phyloP scores from a whole-genome alignment of 2,888 invertebrate genomes.

The Xestia xanthographa region DNA sequence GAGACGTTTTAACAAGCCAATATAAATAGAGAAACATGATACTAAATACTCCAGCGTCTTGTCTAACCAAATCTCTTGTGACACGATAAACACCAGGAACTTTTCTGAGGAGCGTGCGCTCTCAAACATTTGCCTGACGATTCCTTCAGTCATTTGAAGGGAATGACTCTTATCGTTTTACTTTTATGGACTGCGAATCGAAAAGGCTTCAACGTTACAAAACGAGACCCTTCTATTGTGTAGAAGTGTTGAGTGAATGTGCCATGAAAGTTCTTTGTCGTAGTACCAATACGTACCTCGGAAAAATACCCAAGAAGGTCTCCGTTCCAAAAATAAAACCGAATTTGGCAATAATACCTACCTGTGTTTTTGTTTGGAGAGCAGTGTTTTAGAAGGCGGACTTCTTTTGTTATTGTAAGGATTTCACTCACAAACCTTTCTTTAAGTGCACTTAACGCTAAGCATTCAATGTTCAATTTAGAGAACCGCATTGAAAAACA shows the following conservation, averaged over 20 bases:
- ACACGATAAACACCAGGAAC: constrained; percentile 79
- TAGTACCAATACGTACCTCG: constrained; percentile 75
- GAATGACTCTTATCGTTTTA: constrained; percentile 87
- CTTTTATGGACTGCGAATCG: constrained; percentile 88
- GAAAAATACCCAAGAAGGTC: constrained; percentile 68
- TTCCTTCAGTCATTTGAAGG: constrained; percentile 85
- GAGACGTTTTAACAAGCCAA: constrained; percentile 78
- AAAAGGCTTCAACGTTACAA: constrained; percentile 85
- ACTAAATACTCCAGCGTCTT: constrained; percentile 80
- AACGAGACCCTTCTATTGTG: constrained; percentile 87
- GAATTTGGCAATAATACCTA: constrained; percentile 59
- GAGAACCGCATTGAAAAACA: constrained; percentile 50
- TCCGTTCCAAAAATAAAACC: constrained; percentile 68
- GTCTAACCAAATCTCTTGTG: constrained; percentile 80
- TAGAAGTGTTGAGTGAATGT: constrained; percentile 83
- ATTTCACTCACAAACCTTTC: constrained; percentile 53
- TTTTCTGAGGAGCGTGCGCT: constrained; percentile 71
- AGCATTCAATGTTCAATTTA: constrained; percentile 51
- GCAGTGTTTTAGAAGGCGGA: constrained; percentile 48
- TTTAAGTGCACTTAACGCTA: constrained; percentile 58
- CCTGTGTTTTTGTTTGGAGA: constrained; percentile 53
- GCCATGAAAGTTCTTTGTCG: constrained; percentile 82
- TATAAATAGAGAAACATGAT: constrained; percentile 81
- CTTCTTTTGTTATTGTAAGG: constrained; percentile 58
- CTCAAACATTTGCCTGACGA: constrained; percentile 81